phyloP scores from a whole-genome alignment of 2,113 vertebrate genomes.

The Ceuthmochares aereus region DNA sequence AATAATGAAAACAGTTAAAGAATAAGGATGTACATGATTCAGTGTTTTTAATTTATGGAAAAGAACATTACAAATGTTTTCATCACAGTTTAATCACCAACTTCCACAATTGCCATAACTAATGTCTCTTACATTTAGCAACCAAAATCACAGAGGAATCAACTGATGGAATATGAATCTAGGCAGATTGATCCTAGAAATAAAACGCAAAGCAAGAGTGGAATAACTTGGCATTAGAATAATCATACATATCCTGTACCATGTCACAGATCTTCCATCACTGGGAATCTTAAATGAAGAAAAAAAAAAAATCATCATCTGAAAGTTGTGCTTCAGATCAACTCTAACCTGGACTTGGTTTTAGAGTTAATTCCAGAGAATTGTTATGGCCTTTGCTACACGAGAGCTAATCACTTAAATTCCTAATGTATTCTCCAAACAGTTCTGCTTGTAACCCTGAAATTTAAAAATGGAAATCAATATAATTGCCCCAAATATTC shows the following conservation, averaged over 20 bases:
- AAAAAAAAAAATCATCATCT: background rate
- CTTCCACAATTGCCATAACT: background rate
- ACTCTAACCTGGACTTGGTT: background rate
- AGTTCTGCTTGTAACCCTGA: background rate
- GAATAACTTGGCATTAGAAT: background rate
- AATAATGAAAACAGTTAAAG: background rate
- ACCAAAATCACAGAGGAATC: background rate
- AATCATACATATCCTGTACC: accelerated
- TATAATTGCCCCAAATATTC: background rate
- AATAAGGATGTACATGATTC: background rate
- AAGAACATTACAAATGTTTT: background rate
- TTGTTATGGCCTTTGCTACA: background rate
- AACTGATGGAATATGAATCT: background rate
- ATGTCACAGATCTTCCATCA: background rate
- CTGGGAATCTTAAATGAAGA: background rate
- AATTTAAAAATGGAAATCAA: background rate
- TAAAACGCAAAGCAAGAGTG: background rate
- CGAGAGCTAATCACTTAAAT: background rate
- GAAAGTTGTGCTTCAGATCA: background rate
- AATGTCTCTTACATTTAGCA: background rate
- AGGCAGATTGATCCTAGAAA: background rate
- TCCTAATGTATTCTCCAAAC: background rate
- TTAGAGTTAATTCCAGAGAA: background rate
- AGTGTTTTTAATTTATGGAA: background rate
- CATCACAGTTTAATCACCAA: background rate